Conservation (phyloP, 2,797 vertebrate genomes). For the Girardinus metallicus region DNA sequence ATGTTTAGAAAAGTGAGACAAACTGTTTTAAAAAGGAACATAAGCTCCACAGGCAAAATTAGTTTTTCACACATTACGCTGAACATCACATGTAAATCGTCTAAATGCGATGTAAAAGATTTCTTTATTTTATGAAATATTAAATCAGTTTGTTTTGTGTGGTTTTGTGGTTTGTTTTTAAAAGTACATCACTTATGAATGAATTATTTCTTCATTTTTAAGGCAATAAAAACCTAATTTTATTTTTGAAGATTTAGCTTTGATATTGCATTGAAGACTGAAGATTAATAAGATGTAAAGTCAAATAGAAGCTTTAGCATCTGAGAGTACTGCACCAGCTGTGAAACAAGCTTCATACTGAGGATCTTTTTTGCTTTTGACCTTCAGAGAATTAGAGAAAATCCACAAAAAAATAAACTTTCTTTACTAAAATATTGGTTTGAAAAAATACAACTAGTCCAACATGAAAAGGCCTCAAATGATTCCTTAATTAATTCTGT, state of each 20-base stretch:
- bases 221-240: neutral
- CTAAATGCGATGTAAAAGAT: neutral
- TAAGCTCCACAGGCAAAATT: neutral
- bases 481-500: neutral
- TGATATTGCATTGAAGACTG: neutral
- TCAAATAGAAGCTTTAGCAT: neutral
- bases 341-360: neutral
- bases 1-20: neutral
- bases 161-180: neutral
- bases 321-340: neutral
- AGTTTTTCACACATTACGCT: neutral
- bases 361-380: neutral
- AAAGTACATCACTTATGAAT: neutral
- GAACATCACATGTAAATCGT: neutral
- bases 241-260: neutral
- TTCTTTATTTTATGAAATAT: neutral
- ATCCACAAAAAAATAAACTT: neutral
- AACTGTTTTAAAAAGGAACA: neutral
- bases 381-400: neutral
- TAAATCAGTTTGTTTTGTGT: neutral
- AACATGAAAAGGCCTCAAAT: neutral
- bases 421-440: neutral
- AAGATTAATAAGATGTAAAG: neutral
- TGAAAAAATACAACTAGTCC: neutral
- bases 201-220: neutral